Evolutionary conservation across 2,113 vertebrate species (phyloP), one percentile per base, ranked within the genome.

Genomic region (Hystrix brachyura): DNA sequence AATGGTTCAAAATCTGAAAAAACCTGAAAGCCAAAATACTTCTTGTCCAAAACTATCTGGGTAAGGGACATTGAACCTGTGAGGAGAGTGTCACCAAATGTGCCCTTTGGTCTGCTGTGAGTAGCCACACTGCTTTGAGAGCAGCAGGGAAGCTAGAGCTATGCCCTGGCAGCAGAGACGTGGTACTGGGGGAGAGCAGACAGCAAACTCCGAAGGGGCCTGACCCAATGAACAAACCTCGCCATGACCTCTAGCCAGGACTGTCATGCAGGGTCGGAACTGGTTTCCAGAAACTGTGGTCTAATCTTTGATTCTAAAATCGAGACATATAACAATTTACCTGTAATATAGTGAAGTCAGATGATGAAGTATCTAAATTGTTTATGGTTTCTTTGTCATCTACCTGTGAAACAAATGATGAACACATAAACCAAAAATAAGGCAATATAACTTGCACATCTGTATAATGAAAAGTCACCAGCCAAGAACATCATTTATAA

Each of bases 291-390:
- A 84, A 93, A 87, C 74, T 59, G n/a, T 19, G 62, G 34, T 21
- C 51, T 84, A 80, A 71, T 4, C 57, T 79, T 62, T 46, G 57
- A 93, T 59, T 48, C 64, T 51, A 95, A 48, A 87, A 57, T 19
- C 23, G 55, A 93, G 94, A 82, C 7, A 74, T 13, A 59, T 7
- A 59, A 95, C 59, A 89, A 97, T 97, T 98, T 99, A 99, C 99
- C 98, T 99, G 98, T 84, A 98, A 95, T 95, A 98, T 98, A 96
- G 97, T 98, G 97, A 99, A 98, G 96, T 98, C 98, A 64, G 98
- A 98, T 71, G 99, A 98, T 15, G 98, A 80, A 4, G 95, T 96
- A 91, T 98, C 98, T 95, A 98, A 80, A 91, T 94, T 98, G 97
- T 96, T 98, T 96, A 98, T 86, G 57, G 98, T 96, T 57, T 98